Evolutionary conservation across 2,113 vertebrate genomes (phyloP).

Genomic region (Callipepla californica): DNA sequence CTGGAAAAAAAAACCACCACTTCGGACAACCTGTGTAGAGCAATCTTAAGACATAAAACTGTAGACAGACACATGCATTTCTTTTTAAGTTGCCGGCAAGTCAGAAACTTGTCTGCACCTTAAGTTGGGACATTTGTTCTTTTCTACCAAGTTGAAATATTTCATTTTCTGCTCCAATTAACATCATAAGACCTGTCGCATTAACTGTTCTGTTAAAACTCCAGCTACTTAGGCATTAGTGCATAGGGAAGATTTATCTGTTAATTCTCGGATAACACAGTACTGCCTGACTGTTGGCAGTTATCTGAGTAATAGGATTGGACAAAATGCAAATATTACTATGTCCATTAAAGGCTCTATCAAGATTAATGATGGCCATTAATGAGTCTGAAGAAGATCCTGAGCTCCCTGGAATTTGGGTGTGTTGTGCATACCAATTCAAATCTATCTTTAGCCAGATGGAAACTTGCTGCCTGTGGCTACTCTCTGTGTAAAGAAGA

Average conservation of each 20-base stretch:
- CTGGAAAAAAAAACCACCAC: neutral
- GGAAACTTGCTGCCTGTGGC: neutral
- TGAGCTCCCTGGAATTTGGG: slow-evolving; percentile 35
- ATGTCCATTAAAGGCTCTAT: slow-evolving; percentile 16
- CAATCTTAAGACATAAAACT: neutral
- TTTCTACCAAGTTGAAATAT: slow-evolving; percentile 61
- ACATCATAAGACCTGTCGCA: slow-evolving; percentile 65
- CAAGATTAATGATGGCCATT: slow-evolving; percentile 10
- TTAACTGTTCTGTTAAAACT: slow-evolving; percentile 60
- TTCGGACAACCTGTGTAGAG: neutral
- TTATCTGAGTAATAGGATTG: slow-evolving; percentile 66
- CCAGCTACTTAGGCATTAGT: slow-evolving; percentile 56
- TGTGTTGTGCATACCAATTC: neutral
- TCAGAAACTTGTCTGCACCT: slow-evolving; percentile 18
- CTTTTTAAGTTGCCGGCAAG: neutral
- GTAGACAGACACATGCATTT: neutral
- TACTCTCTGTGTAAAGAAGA: neutral
- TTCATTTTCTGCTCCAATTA: slow-evolving; percentile 73
- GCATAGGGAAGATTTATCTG: slow-evolving; percentile 63
- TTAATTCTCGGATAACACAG: slow-evolving; percentile 64
- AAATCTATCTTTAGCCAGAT: neutral
- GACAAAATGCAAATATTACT: slow-evolving; percentile 41
- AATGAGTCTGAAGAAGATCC: slow-evolving; percentile 28
- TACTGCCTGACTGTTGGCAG: slow-evolving; percentile 25
- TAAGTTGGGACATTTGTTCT: slow-evolving; percentile 45